These are phyloP conservation scores for Zaprionus ghesquierei DNA, from an alignment of 1,140 invertebrate genomes.

Conservation along the genomic window DNA sequence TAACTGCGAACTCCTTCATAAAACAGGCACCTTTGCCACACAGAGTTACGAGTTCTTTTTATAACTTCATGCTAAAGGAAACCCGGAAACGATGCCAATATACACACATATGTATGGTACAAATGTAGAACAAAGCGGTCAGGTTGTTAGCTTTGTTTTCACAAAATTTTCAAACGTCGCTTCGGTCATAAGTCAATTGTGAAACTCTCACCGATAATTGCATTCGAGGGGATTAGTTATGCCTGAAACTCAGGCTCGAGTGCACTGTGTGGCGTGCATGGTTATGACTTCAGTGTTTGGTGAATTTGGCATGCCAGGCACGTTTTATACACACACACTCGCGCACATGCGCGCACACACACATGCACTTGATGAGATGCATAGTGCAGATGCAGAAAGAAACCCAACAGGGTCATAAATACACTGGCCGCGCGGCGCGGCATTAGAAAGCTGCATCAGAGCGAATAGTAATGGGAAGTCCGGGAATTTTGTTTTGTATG, in stretches of 20 bases:
- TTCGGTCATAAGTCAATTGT: conserved; percentile 36
- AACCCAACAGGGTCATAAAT: conserved; percentile 60
- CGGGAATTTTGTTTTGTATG: too few species aligned
- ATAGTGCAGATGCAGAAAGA: conserved; percentile 37
- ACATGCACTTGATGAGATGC: conserved; percentile 43
- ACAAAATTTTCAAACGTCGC: conserved; percentile 3
- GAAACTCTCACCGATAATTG: conserved; percentile 42
- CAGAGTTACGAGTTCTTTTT: conserved; percentile 4
- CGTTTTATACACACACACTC: conserved; percentile 58
- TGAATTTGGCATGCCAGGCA: conserved; percentile 62
- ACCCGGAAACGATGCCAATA: not conserved
- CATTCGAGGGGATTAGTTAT: conserved; percentile 30
- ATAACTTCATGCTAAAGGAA: not conserved
- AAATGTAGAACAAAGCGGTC: conserved; percentile 31
- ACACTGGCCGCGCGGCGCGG: conserved; percentile 35
- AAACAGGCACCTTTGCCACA: not conserved
- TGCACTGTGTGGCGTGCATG: conserved; percentile 12
- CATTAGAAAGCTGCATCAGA: conserved; percentile 64
- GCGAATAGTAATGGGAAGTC: conserved; percentile 22
- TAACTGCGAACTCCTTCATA: not conserved
- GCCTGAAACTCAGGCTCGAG: conserved; percentile 25
- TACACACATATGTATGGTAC: not conserved
- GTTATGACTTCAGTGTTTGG: conserved; percentile 27
- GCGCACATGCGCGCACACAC: not conserved
- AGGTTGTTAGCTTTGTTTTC: conserved; percentile 1